Conservation (phyloP, 2,797 vertebrate genomes). For the Clarias fuscus region DNA sequence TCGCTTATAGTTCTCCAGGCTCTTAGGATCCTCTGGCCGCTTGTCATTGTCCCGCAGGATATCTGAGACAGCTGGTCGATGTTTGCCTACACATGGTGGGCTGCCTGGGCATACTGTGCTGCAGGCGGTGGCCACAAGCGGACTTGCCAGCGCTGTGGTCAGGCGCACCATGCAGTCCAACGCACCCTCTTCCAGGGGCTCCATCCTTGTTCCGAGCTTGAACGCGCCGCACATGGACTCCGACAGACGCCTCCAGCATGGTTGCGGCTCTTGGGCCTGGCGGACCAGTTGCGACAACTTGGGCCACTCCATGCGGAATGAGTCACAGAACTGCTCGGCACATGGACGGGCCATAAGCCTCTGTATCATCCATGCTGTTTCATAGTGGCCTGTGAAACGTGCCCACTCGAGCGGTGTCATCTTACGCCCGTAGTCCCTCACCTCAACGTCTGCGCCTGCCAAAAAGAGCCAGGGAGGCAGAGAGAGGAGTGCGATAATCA, state of each 20-base stretch:
- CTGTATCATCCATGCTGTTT: conserved; percentile 81
- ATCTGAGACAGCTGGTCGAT: conserved; percentile 85
- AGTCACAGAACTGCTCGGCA: conserved; percentile 87
- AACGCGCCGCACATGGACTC: conserved; percentile 72
- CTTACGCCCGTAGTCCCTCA: conserved; percentile 79
- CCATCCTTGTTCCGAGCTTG: conserved; percentile 65
- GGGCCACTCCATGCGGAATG: conserved; percentile 85
- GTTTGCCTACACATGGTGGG: conserved; percentile 85
- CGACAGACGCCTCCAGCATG: conserved; percentile 76
- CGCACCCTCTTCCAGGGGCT: conserved; percentile 82
- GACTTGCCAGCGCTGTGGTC: conserved; percentile 86
- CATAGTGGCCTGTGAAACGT: conserved; percentile 85
- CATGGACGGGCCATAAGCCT: conserved; percentile 84
- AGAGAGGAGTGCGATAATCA: background rate
- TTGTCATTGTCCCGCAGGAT: conserved; percentile 79
- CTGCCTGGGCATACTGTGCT: conserved; percentile 84
- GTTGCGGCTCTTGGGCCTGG: conserved; percentile 75
- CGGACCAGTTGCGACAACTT: conserved; percentile 76
- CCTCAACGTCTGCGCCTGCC: conserved; percentile 84
- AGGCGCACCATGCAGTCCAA: conserved; percentile 90
- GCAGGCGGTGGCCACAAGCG: conserved; percentile 81
- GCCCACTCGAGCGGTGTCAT: conserved; percentile 91
- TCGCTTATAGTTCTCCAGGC: conserved; percentile 73
- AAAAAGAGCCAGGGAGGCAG: background rate
- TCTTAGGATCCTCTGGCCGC: conserved; percentile 67